Base-by-base conservation (phyloP, 2,113 vertebrate species). In the Lichenostomus cassidix region DNA sequence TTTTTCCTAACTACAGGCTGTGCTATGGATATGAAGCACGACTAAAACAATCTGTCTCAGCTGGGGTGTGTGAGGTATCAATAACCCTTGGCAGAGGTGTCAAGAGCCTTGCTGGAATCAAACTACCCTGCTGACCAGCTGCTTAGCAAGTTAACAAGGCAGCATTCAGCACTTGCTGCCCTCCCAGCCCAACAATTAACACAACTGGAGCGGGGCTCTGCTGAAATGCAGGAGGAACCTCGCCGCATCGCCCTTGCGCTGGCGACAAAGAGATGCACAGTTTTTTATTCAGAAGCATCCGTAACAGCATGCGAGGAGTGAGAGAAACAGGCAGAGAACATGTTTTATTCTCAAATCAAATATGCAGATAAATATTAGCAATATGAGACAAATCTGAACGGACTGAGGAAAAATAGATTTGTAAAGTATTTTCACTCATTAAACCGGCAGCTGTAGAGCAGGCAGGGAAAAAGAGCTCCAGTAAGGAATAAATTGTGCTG, bases 11-110 rank as follows among this genome's bases (percentile, higher is more conserved):
- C 98, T 98, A 96, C 97, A 97, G 98, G 97, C 97, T 98, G 97
- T 89, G 96, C 97, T 97, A 96, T 97, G 98, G 97, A 97, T 98
- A 97, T 97, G 97, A 98, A 98, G 97, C 97, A 97, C 93, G 95
- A 82, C 98, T 98, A 97, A 98, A 98, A 98, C 98, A 98, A 98
- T 98, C 97, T 98, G 98, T 98, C 97, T 98, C 98, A 98, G 98
- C 98, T 98, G 98, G 98, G 95, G 97, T 95, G 97, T 98, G 94
- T 96, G 97, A 98, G 97, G 98, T 98, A 98, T 98, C 98, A 98
- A 98, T 98, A 98, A 98, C 98, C 97, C 98, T 98, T 98, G 97
- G 97, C 97, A 97, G 97, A 98, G 96, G 97, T 98, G 98, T 98
- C 98, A 98, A 97, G 97, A 97, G 97, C 97, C 96, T 98, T 96